Conservation (phyloP, 2,888 invertebrate genomes). For the Desoria tigrina region DNA sequence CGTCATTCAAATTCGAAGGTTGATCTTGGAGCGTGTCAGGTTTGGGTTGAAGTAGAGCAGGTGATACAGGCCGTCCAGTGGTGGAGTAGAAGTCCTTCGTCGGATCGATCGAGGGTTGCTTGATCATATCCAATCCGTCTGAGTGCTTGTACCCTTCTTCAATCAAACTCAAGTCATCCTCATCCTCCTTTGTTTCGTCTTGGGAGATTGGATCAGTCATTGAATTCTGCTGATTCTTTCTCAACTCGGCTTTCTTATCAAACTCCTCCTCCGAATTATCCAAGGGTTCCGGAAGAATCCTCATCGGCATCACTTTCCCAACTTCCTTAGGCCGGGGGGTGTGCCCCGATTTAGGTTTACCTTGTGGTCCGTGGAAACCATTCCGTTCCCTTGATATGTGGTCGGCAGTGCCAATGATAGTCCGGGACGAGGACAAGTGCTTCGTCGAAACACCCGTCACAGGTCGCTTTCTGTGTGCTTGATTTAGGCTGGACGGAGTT, state of each 20-base stretch:
- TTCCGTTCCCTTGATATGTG: background rate
- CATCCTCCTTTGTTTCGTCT: background rate
- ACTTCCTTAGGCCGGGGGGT: slow-evolving; percentile 26
- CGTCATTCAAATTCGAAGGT: too few relatives aligned
- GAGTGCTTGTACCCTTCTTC: background rate
- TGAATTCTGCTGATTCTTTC: background rate
- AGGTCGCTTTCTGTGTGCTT: background rate
- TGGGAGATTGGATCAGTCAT: background rate
- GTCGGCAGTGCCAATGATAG: background rate
- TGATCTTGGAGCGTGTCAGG: too few relatives aligned
- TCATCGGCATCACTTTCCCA: slow-evolving; percentile 35
- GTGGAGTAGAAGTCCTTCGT: slow-evolving; percentile 6
- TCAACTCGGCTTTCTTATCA: background rate
- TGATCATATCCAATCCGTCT: background rate
- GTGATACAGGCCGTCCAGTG: slow-evolving; percentile 5
- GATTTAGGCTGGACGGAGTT: background rate
- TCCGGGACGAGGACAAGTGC: background rate
- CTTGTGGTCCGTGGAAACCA: background rate
- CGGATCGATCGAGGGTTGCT: background rate
- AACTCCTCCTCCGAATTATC: background rate
- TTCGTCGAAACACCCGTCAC: background rate
- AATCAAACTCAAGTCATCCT: slow-evolving; percentile 5
- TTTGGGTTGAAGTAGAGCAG: background rate
- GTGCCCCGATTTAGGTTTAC: too few relatives aligned
- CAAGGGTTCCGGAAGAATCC: background rate